phyloP scores from a whole-genome alignment of 2,113 vertebrate species.

The Ardeotis arabs region DNA sequence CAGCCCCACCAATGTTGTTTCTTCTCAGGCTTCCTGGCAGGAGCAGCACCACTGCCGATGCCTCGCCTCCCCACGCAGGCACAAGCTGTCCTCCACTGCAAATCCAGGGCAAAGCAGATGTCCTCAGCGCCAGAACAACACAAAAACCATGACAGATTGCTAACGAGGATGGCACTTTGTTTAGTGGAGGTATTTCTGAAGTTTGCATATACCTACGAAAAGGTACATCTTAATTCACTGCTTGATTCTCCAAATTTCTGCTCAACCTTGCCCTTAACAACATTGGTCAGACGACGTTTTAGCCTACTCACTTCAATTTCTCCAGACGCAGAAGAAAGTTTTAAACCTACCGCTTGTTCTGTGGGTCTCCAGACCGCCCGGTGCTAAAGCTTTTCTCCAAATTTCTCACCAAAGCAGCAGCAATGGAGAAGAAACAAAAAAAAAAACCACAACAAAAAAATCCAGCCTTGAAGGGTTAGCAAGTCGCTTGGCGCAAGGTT shows the following conservation, averaged over 20 bases:
- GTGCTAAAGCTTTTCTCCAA: not conserved
- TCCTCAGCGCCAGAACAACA: not conserved
- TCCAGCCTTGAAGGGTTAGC: not conserved
- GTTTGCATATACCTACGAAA: not conserved
- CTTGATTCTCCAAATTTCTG: not conserved
- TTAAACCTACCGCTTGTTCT: not conserved
- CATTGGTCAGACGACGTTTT: not conserved
- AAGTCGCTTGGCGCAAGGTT: not conserved
- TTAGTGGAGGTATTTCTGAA: not conserved
- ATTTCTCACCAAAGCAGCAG: not conserved
- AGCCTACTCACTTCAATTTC: not conserved
- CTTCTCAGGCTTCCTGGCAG: not conserved
- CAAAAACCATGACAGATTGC: not conserved
- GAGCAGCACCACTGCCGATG: not conserved
- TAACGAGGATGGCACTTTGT: not conserved
- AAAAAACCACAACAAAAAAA: not conserved
- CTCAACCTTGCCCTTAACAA: not conserved
- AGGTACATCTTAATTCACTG: not conserved
- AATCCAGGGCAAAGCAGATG: not conserved
- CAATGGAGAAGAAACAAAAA: not conserved
- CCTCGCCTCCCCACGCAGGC: not conserved
- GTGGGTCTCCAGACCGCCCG: fast-evolving
- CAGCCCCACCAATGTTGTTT: fast-evolving
- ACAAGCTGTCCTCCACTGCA: not conserved
- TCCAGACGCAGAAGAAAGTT: not conserved